phyloP scores from a whole-genome alignment of 2,888 invertebrate species.

The Alcis repandata region DNA sequence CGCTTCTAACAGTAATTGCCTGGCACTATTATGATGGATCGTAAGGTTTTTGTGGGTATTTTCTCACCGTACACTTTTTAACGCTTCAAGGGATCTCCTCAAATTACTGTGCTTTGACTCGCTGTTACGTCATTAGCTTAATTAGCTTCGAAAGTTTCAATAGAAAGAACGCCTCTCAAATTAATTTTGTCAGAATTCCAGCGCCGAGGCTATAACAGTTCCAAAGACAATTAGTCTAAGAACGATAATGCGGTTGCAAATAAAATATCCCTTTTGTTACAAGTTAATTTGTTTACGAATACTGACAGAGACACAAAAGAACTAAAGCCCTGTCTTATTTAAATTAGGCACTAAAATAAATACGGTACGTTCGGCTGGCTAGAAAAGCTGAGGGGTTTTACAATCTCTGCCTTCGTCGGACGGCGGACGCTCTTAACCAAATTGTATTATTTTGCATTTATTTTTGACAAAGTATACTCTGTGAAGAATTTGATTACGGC shows the following conservation, averaged over 20 bases:
- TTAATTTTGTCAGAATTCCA: slow-evolving; percentile 36
- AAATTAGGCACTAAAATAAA: slow-evolving; percentile 84
- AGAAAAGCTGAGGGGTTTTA: slow-evolving; percentile 64
- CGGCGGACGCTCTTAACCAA: slow-evolving; percentile 75
- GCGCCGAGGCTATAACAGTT: slow-evolving; percentile 19
- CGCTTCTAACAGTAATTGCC: slow-evolving; percentile 83
- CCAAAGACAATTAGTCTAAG: slow-evolving; percentile 53
- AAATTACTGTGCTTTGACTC: slow-evolving; percentile 63
- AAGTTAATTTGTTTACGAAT: slow-evolving; percentile 81
- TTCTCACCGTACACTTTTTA: slow-evolving; percentile 74
- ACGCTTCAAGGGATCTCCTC: slow-evolving; percentile 74
- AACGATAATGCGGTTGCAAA: slow-evolving; percentile 58
- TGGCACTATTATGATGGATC: slow-evolving; percentile 84
- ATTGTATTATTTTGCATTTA: slow-evolving; percentile 86
- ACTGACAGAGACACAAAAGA: slow-evolving; percentile 76
- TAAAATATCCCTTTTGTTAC: slow-evolving; percentile 65
- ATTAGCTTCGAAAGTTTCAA: slow-evolving; percentile 62
- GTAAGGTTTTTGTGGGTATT: slow-evolving; percentile 78
- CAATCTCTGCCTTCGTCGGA: slow-evolving; percentile 65
- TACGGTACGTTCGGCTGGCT: slow-evolving; percentile 70
- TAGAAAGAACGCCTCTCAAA: slow-evolving; percentile 44
- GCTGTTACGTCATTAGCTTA: slow-evolving; percentile 65
- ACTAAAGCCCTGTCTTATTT: slow-evolving; percentile 81
- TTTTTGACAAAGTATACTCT: slow-evolving; percentile 79
- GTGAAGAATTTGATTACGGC: slow-evolving; percentile 58